Base-by-base conservation (phyloP, 2,113 vertebrate species). In the Bujurquina vittata region DNA sequence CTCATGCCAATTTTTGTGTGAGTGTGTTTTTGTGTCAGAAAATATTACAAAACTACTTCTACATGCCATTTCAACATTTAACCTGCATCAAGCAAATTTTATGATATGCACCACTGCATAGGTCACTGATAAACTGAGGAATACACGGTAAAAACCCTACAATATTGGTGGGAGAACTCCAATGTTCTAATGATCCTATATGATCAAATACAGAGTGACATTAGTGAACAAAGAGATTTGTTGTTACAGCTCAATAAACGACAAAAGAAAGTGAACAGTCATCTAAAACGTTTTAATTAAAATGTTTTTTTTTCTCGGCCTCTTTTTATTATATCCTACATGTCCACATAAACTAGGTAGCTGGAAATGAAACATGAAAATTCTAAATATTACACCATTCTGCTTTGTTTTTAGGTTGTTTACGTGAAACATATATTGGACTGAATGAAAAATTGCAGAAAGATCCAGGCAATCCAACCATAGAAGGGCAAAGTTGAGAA, bases 401-500 rank as follows among this genome's bases (percentile, higher is more conserved):
- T 72, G 10, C 10, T 49, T 20, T 31, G 43, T 52, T 20, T 72
- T 3, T 2, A 0, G 3, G 17, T 7, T 2, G 5, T 72, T 52
- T 72, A 17, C 29, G 18, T 52, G 0, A 43, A 69, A 69, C 40
- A 7, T 15, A 26, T 18, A 18, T 23, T 18, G 40, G 63, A 67
- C 40, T 7, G 22, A 29, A 23, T 65, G n/a, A n/a, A 7, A 65
- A 46, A 46, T 7, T 0, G 22, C 46, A 22, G 3, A 49, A 40
- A 69, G 29, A 58, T 75, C 1, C 55, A 65, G 58, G 26, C 35
- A 69, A 74, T 55, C 54, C 31, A 60, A 73, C 15, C 4, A 22
- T 22, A 75, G 33, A 3, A 33, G 35, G 84, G 77, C 52, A 86
- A 88, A 86, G 79, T 52, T 75, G 33, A 63, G n/a, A 35, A 72